phyloP scores from a whole-genome alignment of 2,888 invertebrate species.

The Hydraecia micacea region DNA sequence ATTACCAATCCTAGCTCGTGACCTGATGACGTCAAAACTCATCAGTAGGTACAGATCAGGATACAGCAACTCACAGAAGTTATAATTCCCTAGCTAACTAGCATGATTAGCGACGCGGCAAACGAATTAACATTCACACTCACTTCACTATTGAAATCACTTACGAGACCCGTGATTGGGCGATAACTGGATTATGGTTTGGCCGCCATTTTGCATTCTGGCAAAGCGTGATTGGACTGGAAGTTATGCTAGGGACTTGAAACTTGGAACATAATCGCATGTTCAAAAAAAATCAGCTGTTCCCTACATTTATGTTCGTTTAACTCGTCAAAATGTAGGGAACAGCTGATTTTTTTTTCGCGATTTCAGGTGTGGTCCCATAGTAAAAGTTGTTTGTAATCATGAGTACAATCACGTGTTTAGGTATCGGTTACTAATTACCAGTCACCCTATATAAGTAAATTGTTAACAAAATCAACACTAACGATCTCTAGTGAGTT shows the following conservation, averaged over 20 bases:
- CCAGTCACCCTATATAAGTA: too few species aligned
- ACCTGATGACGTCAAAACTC: slow-evolving; percentile 42
- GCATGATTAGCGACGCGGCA: slow-evolving; percentile 48
- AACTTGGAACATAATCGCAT: too few species aligned
- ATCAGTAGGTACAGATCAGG: slow-evolving; percentile 20
- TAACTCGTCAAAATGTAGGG: too few species aligned
- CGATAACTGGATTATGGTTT: slow-evolving; percentile 22
- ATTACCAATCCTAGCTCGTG: slow-evolving; percentile 25
- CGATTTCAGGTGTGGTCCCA: too few species aligned
- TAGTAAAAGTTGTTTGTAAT: too few species aligned
- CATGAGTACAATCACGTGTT: too few species aligned
- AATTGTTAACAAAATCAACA: background rate
- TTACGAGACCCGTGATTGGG: slow-evolving; percentile 38
- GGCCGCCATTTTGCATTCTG: slow-evolving; percentile 17
- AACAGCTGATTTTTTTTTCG: too few species aligned
- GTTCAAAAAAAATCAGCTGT: too few species aligned
- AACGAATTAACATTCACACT: slow-evolving; percentile 50
- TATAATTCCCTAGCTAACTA: slow-evolving; percentile 58
- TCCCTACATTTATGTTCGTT: too few species aligned
- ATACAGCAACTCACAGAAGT: slow-evolving; percentile 46
- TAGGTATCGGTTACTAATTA: too few species aligned
- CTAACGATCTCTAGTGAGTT: slow-evolving; percentile 11
- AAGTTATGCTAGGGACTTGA: background rate
- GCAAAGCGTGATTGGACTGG: background rate
- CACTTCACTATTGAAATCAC: slow-evolving; percentile 43